A percentile compares a stretch with the other conserved stretches of the same genome.
These are phyloP conservation scores for Procavia capensis DNA, from an alignment of 2,113 vertebrate species.

Conservation along the genomic window DNA sequence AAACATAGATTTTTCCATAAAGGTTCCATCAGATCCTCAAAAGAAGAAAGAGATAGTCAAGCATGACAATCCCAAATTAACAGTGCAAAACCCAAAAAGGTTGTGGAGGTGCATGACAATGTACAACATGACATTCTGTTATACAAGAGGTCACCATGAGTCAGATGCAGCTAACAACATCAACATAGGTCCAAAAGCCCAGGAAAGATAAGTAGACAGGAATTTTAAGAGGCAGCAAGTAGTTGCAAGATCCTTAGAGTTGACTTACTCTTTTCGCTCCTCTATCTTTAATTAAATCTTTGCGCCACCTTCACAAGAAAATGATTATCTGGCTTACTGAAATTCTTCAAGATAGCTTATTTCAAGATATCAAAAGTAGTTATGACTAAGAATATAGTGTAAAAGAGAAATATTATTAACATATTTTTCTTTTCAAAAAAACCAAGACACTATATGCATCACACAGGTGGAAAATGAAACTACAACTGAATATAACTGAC, in stretches of 20 bases:
- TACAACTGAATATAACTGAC: not conserved
- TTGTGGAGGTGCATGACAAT: accelerated
- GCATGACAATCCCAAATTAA: not conserved
- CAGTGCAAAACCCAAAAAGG: not conserved
- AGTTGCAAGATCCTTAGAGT: accelerated
- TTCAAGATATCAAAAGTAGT: constrained; percentile 21
- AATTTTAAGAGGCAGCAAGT: not conserved
- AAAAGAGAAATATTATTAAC: not conserved
- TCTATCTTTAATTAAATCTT: constrained; percentile 10
- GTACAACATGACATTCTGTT: no score
- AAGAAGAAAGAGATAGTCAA: not conserved
- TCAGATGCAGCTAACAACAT: not conserved
- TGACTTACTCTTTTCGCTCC: not conserved
- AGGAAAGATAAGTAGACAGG: not conserved
- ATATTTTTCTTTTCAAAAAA: not conserved
- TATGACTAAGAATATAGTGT: not conserved
- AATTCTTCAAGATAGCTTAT: not conserved
- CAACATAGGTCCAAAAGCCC: not conserved
- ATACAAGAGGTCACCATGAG: no score
- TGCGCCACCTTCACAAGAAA: not conserved
- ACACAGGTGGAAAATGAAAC: not conserved
- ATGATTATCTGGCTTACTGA: not conserved
- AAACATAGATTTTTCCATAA: not conserved
- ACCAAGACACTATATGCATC: no score
- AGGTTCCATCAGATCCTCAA: not conserved